phyloP scores from a whole-genome alignment of 64 coral and sea anemone species.

The Hydrozoanthus tunicans region DNA sequence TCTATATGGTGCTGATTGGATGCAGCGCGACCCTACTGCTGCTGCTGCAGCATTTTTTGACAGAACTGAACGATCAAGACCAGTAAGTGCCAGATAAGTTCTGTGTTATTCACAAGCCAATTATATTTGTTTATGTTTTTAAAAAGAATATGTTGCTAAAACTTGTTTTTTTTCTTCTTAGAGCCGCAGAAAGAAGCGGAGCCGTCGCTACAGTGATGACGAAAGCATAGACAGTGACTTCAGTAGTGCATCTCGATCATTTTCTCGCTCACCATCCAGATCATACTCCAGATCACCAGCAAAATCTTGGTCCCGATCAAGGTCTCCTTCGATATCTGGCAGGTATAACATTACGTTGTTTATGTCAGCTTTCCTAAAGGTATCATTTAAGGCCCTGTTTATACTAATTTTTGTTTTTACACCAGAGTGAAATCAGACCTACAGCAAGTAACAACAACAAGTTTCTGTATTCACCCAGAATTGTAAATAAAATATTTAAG shows the following conservation, averaged over 20 bases:
- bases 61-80: conserved; percentile 40
- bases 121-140: not conserved
- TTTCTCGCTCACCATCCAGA: conserved; percentile 78
- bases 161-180: not conserved
- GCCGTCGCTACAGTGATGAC: conserved; percentile 72
- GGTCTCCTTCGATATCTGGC: conserved; percentile 70
- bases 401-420: no score
- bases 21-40: conserved; percentile 43
- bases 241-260: conserved; percentile 86
- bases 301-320: conserved; percentile 85
- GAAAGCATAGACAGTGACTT: conserved; percentile 83
- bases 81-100: not conserved
- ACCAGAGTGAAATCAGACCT: no score
- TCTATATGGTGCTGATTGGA: conserved; percentile 49
- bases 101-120: not conserved
- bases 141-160: not conserved
- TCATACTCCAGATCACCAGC: conserved; percentile 86
- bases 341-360: not conserved
- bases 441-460: no score
- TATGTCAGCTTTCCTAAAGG: no score
- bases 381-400: no score
- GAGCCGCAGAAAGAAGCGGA: conserved; percentile 73
- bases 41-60: conserved; percentile 49
- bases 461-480: no score
- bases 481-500: no score